Base-by-base conservation (phyloP, 2,113 vertebrate species). In the Labeo catla region DNA sequence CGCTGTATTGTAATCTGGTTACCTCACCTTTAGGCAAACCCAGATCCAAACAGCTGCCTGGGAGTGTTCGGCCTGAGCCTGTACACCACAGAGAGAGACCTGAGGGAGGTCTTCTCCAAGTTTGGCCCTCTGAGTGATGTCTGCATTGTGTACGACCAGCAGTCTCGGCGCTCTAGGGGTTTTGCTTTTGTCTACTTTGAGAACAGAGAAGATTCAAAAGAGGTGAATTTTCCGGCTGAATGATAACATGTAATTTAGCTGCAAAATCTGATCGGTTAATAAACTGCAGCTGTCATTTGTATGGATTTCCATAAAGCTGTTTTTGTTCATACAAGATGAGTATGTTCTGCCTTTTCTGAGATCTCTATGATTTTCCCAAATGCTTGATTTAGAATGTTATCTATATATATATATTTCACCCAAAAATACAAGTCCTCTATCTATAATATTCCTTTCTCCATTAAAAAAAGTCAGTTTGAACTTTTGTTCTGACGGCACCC, bases 181-280 rank as follows among this genome's bases (percentile, higher is more conserved):
- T 99, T 99, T 85, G 96, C 97, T 0, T 99, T 99, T 78, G 97
- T 99, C 50, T 99, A 99, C 94, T 99, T 99, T 0, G 97, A 98
- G 91, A 98, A 96, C 21, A 96, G 94, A 4, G 95, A 96, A 52
- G 98, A 99, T 89, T 96, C 98, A 52, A 97, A 97, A 91, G 97
- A 98, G 92, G 97, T 99, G 91, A 86, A 49, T 77, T 45, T 3
- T 83, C 16, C 23, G 13, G 13, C 12, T 76, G 43, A 49, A 28
- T 16, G 15, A 12, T 59, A 59, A 59, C 54, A 2, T 59, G 54
- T 6, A 59, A 21, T 21, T 59, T 59, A 59, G 16, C 19, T 21
- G 19, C 6, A 61, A 61, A n/a, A 61, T 61, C 19, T 61, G 21
- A 61, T 61, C 3, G 0, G 21, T 61, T 61, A 21, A 28, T 65